Conservation (phyloP, 2,113 vertebrate genomes). For the Apteryx mantelli region DNA sequence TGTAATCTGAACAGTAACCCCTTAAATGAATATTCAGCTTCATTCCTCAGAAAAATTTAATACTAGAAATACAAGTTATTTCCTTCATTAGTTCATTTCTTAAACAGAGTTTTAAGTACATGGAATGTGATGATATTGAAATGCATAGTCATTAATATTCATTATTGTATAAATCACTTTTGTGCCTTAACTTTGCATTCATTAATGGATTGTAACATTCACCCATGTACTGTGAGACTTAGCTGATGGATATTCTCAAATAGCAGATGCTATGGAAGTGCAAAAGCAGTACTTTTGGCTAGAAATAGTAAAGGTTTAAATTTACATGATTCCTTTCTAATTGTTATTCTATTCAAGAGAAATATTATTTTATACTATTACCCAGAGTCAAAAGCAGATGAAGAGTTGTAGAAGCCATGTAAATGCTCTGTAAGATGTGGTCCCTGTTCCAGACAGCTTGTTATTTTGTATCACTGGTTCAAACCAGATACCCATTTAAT, state of each 20-base stretch:
- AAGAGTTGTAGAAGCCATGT: not conserved
- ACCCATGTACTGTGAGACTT: not conserved
- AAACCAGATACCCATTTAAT: not conserved
- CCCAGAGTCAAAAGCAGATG: not conserved
- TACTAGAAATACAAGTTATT: not conserved
- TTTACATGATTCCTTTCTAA: not conserved
- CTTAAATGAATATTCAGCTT: not conserved
- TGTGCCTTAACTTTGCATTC: constrained; percentile 33
- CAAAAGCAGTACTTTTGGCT: not conserved
- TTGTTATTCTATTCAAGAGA: not conserved
- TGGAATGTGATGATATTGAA: not conserved
- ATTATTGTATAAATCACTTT: constrained; percentile 9
- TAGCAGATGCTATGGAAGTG: not conserved
- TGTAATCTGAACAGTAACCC: not conserved
- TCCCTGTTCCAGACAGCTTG: not conserved
- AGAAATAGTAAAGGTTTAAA: not conserved
- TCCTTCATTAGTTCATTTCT: not conserved
- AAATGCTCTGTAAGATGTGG: not conserved
- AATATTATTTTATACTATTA: not conserved
- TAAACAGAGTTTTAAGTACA: not conserved
- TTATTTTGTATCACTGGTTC: not conserved
- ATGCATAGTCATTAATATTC: not conserved
- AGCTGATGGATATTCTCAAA: not conserved
- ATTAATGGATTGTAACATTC: constrained; percentile 14
- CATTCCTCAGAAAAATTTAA: not conserved